Evolutionary conservation across 2,888 invertebrate genomes (phyloP).

Genomic region (Notodonta ziczac): DNA sequence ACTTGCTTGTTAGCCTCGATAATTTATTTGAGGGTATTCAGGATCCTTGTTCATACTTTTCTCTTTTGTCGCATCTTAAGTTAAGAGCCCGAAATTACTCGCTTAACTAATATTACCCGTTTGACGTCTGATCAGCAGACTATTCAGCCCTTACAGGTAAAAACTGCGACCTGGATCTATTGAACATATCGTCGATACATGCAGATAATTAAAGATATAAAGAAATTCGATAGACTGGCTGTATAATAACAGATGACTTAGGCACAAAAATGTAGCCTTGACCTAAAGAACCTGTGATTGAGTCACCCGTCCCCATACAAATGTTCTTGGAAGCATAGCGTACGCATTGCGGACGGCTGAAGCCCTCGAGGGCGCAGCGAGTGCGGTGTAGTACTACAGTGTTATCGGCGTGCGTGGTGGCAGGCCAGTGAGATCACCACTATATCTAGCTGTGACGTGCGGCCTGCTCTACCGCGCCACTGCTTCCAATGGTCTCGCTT

Average conservation of each 20-base stretch:
- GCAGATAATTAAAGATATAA: background rate
- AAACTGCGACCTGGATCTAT: background rate
- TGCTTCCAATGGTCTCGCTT: conserved; percentile 46
- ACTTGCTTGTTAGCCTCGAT: conserved; percentile 44
- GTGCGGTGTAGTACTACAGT: conserved; percentile 42
- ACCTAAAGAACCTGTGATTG: conserved; percentile 24
- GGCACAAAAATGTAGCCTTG: conserved; percentile 34
- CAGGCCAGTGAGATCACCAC: conserved; percentile 74
- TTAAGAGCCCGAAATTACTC: too few species aligned
- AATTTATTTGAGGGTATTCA: conserved; percentile 28
- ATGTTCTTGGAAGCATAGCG: conserved; percentile 32
- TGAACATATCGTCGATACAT: background rate
- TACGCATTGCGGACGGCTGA: conserved; percentile 22
- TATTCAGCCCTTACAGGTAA: too few species aligned
- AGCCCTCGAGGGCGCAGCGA: conserved; percentile 48
- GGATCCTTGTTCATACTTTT: conserved; percentile 21
- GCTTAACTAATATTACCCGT: too few species aligned
- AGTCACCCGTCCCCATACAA: conserved; percentile 21
- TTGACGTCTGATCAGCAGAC: too few species aligned
- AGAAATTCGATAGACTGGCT: background rate
- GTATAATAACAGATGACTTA: background rate
- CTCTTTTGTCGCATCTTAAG: conserved; percentile 5
- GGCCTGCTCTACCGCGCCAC: conserved; percentile 39
- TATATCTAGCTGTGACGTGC: conserved; percentile 78
- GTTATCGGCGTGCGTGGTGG: conserved; percentile 57